Evolutionary conservation across 1,140 invertebrate species (phyloP), one percentile per base, ranked within the genome.

Genomic region (Glossosoma conforme): DNA sequence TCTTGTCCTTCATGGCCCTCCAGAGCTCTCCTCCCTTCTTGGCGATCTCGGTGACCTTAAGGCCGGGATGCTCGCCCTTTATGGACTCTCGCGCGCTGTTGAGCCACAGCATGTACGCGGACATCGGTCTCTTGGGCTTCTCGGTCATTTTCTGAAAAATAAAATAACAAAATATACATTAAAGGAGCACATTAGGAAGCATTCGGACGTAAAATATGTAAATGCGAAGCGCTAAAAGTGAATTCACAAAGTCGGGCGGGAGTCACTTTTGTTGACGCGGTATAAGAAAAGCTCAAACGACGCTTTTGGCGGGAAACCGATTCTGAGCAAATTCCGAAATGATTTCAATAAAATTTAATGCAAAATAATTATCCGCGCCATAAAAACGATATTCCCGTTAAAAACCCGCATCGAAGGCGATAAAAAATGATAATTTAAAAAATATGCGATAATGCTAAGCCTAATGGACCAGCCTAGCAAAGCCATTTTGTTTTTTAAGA

Each of bases 21-120:
- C 91, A 93, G 62, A 89, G 73, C 76, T 93, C 89, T 33, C 91
- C 90, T 52, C 83, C 89, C 61, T 87, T 90, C 75, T 91, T 93
- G 25, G 87, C 81, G 32, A 93, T 77, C 62, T 93, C 90, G 24
- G 87, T 87, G 21, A 93, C 79, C 61, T 82, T 80, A 44, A 92
- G 80, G 38, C 85, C 86, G 42, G 89, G 89, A 68, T 86, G 78
- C 42, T 91, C 85, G 40, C 79, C 68, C 67, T 92, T 93, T 40
- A 93, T 86, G 58, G 79, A 73, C 60, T 90, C 86, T 56, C 91
- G 74, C 56, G 80, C 81, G 58, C 87, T 87, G 66, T 87, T 89
- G n/a, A 93, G 76, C 87, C 88, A 94, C 55, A 93, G 62, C 79
- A 94, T 89, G 68, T 88, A 94, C 2, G 89, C 89, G 38, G 87